These are phyloP conservation scores for Mesoclemmys tuberculata DNA, from an alignment of 2,113 vertebrate species.

Conservation along the genomic window DNA sequence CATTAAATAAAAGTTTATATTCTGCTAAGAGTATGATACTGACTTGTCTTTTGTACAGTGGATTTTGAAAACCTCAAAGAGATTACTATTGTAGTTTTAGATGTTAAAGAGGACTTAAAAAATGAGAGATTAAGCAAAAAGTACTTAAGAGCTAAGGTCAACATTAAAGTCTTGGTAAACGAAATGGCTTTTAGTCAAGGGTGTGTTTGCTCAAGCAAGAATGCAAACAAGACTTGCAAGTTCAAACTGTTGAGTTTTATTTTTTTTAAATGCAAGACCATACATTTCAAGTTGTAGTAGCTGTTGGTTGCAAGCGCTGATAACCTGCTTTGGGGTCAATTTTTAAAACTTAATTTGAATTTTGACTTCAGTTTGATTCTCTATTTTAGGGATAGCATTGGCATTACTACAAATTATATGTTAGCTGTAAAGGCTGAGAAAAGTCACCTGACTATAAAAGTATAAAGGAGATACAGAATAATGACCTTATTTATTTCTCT, in stretches of 20 bases:
- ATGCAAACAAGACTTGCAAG: fast-evolving
- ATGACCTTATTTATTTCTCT: no score
- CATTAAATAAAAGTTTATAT: background rate
- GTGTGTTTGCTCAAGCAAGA: background rate
- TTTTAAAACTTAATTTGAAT: background rate
- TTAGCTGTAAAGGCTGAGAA: background rate
- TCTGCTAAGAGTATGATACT: background rate
- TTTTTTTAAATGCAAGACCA: background rate
- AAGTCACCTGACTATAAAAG: no score
- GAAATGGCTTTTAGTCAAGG: fast-evolving
- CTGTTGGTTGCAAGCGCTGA: background rate
- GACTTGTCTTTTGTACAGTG: conserved; percentile 64
- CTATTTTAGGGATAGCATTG: no score
- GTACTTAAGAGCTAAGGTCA: conserved; percentile 79
- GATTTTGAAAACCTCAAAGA: conserved; percentile 85
- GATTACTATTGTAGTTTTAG: conserved; percentile 81
- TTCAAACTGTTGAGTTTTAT: background rate
- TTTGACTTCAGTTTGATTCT: no score
- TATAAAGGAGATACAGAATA: no score
- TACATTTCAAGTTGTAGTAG: background rate
- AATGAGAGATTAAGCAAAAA: conserved; percentile 85
- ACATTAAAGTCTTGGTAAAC: background rate
- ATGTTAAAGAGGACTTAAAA: conserved; percentile 87
- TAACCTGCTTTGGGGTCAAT: background rate
- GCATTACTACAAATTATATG: no score